Evolutionary conservation across 2,113 vertebrate genomes (phyloP), one percentile per base, ranked within the genome.

Genomic region (Nothobranchius furzeri): DNA sequence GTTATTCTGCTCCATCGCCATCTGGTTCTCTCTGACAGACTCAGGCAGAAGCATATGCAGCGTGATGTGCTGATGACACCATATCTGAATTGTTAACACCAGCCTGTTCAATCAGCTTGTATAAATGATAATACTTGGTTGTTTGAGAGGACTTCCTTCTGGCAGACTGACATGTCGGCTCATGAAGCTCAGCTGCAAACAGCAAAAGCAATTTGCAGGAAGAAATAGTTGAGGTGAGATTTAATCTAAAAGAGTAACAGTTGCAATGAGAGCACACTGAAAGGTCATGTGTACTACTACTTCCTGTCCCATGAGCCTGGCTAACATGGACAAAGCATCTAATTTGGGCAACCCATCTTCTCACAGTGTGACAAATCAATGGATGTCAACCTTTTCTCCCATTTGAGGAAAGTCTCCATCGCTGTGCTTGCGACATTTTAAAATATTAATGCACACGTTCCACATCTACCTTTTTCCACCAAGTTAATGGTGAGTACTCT

Each of bases 311-410:
- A 63, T 63, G 71, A 79, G 71, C 35, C n/a, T 0, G 40, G 12
- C 65, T 85, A 85, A 83, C 84, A 51, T 24, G 64, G 60, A 85
- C 70, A 73, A 80, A 85, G 74, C 30, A 64, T 35, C 69, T 71
- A 45, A 70, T 70, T 70, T 68, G 53, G 57, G 64, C 42, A 48
- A 61, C 42, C 67, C 51, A 56, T 76, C 59, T 73, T 50, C 62
- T 66, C 64, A 63, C 73, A 57, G 24, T 8, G 25, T 49, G 59
- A 68, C 65, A 60, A 73, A 82, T 84, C 77, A 76, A 73, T 76
- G 73, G 35, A 59, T 36, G 57, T 68, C 51, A 58, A 59, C 43
- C 11, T 4, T 67, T 78, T 82, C 60, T 50, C n/a, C 56, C 3
- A 45, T 12, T 14, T 36, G n/a, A 60, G 36, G 70, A 54, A 74